These are phyloP conservation scores for Cosmia trapezina DNA, from an alignment of 2,888 invertebrate species.

Conservation along the genomic window DNA sequence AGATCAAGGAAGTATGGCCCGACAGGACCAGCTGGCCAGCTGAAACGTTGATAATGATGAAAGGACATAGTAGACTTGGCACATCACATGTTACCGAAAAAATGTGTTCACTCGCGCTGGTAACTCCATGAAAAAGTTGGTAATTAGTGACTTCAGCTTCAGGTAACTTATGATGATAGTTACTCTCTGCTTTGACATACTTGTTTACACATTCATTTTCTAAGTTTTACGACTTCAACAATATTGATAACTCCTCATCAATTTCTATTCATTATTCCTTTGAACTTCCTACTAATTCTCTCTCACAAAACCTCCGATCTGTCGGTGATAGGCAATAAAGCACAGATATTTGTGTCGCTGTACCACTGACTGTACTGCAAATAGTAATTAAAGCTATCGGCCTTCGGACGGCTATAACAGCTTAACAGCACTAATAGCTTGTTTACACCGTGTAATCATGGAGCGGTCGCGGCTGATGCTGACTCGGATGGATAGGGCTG, in stretches of 20 bases:
- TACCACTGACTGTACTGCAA: background rate
- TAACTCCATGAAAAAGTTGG: too few species aligned
- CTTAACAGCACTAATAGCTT: constrained; percentile 59
- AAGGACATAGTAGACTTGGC: background rate
- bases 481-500: constrained; percentile 45
- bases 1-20: background rate
- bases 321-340: constrained; percentile 18
- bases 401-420: constrained; percentile 41
- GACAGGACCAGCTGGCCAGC: background rate
- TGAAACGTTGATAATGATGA: background rate
- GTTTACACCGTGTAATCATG: constrained; percentile 65
- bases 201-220: background rate
- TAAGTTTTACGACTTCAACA: background rate
- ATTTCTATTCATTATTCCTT: constrained; percentile 6
- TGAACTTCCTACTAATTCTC: background rate
- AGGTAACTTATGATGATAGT: too few species aligned
- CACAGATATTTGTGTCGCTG: constrained; percentile 18
- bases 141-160: too few species aligned
- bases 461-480: constrained; percentile 28
- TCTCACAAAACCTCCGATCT: background rate
- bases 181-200: too few species aligned
- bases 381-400: constrained; percentile 49
- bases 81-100: too few species aligned
- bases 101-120: too few species aligned
- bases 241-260: background rate